Base-by-base conservation (phyloP, 2,797 vertebrate genomes). In the Pangasius sanitwongsei region DNA sequence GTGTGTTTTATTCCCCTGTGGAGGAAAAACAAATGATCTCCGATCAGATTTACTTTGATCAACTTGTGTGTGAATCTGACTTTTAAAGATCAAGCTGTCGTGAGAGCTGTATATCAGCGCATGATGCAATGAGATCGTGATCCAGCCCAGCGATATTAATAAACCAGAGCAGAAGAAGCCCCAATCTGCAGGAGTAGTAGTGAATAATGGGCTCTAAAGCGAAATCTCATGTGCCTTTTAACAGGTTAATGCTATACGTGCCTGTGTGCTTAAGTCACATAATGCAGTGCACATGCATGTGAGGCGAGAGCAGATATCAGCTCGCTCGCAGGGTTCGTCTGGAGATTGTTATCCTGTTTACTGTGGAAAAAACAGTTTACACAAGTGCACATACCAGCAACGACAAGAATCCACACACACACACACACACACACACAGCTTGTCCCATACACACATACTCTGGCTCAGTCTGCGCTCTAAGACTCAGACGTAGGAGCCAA, bases 371-470 rank as follows among this genome's bases (percentile, higher is more conserved):
- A 86, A 75, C 75, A 69, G 92, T 92, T 93, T 93, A 92, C 87
- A 92, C 2, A 72, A 85, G 44, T 67, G 31, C 20, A 87, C 93
- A 94, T 92, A 92, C 91, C 93, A 88, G 67, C 81, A 91, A 59
- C 85, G 87, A 78, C 82, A 84, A 63, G 48, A 41, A 81, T 67
- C 11, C 84, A 81, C 70, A 59, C 80, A 69, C 80, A 37, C 85
- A 28, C 86, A 75, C 59, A 83, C 69, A 77, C n/a, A 77, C 28
- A 75, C 61, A 75, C 28, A 69, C 13, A 23, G 31, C 53, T 57
- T 57, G 31, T 82, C 18, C 18, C 18, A 61, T 12, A 82, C 80
- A 67, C 41, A 65, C 37, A 50, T 31, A 31, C 28, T 41, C 31
- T 20, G 53, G 50, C 53, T 57, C 77, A 81, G 8, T 37, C 8